Evolutionary conservation across 2,113 vertebrate genomes (phyloP).

Genomic region (Corydoras maculifer): DNA sequence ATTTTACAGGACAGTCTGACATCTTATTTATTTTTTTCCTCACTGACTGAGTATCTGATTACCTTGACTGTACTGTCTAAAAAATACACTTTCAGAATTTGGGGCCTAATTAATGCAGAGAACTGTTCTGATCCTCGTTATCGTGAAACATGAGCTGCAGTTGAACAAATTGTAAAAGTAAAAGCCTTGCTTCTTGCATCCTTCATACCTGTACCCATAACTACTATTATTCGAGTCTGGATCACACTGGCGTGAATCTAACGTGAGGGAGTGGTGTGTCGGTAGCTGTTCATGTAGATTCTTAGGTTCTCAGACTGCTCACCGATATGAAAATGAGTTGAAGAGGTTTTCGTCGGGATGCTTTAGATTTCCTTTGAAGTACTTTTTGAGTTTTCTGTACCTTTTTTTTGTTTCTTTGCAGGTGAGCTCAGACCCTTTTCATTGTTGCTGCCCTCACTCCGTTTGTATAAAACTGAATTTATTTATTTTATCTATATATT

Average conservation of each 20-base stretch:
- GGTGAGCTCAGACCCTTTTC: constrained; percentile 50
- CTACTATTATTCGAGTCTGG: no score
- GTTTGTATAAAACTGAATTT: constrained; percentile 61
- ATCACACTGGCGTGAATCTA: no score
- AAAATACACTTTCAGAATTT: background rate
- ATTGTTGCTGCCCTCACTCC: constrained; percentile 37
- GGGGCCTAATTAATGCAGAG: background rate
- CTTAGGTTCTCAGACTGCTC: no score
- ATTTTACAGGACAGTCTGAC: constrained; percentile 10
- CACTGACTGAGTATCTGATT: background rate
- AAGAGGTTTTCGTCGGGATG: constrained; percentile 1
- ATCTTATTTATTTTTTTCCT: constrained; percentile 4
- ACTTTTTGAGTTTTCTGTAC: constrained; percentile 46
- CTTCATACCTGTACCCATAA: no score
- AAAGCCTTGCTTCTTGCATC: no score
- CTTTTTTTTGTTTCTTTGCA: constrained; percentile 42
- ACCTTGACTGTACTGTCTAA: background rate
- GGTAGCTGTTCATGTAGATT: no score
- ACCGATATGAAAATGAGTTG: no score
- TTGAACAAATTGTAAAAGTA: background rate
- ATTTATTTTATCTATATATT: constrained; percentile 73
- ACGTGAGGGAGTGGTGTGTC: no score
- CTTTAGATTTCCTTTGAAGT: constrained; percentile 25
- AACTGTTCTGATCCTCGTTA: background rate
- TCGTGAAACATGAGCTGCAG: background rate